phyloP scores from a whole-genome alignment of 2,113 vertebrate species.

The Xyliphius kryptos region DNA sequence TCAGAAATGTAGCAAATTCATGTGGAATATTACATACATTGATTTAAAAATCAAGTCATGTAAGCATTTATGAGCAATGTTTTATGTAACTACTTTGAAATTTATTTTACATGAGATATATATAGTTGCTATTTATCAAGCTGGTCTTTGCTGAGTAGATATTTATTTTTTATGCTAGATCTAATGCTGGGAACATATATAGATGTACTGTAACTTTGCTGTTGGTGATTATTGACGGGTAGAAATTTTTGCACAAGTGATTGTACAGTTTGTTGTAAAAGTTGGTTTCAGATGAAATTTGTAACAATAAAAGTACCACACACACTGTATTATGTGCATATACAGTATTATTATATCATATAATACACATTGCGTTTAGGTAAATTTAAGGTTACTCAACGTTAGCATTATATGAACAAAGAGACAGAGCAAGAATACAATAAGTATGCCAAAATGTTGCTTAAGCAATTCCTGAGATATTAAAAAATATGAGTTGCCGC shows the following conservation, averaged over 20 bases:
- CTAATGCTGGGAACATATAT: conserved; percentile 51
- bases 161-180: conserved; percentile 62
- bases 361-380: too few relatives aligned
- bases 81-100: conserved; percentile 59
- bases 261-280: conserved; percentile 69
- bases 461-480: too few relatives aligned
- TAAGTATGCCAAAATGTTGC: too few relatives aligned
- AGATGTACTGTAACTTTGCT: conserved; percentile 59
- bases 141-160: conserved; percentile 50
- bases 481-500: too few relatives aligned
- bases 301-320: conserved; percentile 61
- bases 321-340: conserved; percentile 7
- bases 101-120: conserved; percentile 61
- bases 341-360: too few relatives aligned
- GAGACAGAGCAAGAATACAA: too few relatives aligned
- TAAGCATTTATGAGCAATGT: conserved; percentile 52
- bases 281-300: conserved; percentile 69
- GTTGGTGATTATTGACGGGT: conserved; percentile 55
- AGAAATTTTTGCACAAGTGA: conserved; percentile 56
- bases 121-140: conserved; percentile 43
- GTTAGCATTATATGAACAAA: too few relatives aligned
- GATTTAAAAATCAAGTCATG: conserved; percentile 38
- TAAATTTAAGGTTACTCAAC: too few relatives aligned
- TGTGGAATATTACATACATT: conserved; percentile 33
- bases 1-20: conserved; percentile 40